Base-by-base conservation (phyloP, 1,140 invertebrate species). In the Oryzaephilus surinamensis region DNA sequence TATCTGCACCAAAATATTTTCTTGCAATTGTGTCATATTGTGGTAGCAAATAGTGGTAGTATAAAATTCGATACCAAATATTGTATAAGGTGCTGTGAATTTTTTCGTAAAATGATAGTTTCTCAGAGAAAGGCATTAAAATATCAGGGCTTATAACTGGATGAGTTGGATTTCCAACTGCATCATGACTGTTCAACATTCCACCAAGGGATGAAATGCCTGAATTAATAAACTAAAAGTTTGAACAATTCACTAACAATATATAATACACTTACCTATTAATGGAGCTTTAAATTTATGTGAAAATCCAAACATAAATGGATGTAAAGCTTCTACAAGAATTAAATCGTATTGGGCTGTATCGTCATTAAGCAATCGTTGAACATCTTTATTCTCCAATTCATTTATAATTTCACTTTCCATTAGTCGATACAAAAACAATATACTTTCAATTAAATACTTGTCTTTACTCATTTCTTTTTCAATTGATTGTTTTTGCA, bases 91-190 rank as follows among this genome's bases (percentile, higher is more conserved):
- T n/a, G n/a, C n/a, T n/a, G n/a, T n/a, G n/a, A n/a, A 63, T 15
- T 14, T 67, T 47, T 41, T 70, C 47, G 16, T 29, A 34, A n/a
- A n/a, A n/a, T n/a, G n/a, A n/a, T n/a, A n/a, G n/a, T n/a, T n/a
- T n/a, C n/a, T n/a, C n/a, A n/a, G n/a, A n/a, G n/a, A n/a, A n/a
- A n/a, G n/a, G n/a, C n/a, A n/a, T n/a, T 26, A 61, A 14, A 0
- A 58, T 6, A 8, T 50, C 42, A 0, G 66, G 64, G 41, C 64
- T 62, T 18, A 65, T 38, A 14, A 65, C 42, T 1, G 61, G 56
- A 32, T 65, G 60, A 4, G 49, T 42, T 3, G 61, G 54, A 35
- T 55, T 62, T 10, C 67, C 69, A 10, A 64, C 34, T 0, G 38
- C 17, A 14, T 43, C 14, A 18, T 45, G 35, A 4, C 36, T 35